Base-by-base conservation (phyloP, 1,140 invertebrate genomes). In the Cherax destructor region DNA sequence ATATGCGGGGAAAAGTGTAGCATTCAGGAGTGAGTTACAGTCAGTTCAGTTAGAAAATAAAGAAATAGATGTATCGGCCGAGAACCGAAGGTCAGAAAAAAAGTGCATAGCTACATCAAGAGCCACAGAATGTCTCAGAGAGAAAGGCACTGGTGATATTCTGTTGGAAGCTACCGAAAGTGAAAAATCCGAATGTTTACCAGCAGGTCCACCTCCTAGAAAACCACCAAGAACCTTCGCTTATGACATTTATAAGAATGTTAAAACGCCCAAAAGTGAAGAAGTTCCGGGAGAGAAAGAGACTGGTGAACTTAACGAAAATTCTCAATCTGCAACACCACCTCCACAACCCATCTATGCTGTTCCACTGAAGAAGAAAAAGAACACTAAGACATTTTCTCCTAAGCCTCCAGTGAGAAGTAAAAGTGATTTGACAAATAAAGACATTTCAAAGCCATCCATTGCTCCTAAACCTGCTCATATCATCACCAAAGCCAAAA, bases 201-300 rank as follows among this genome's bases (percentile, higher is more conserved):
- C 88, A n/a, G 9, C 21, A 47, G 88, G 88, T 18, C 88, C 88
- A 18, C 88, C 88, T 4, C 88, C 88, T 5, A 91, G 76, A 30
- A 91, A 91, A 16, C 88, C 88, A 6, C 88, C 88, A 72, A 84
- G 88, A 85, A 91, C 88, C 9, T 91, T 91, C 69, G 88, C 88
- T 41, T 91, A 91, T 78, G 88, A 91, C 76, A 91, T 91, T 18
- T 91, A 91, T 47, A 85, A 50, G 13, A 91, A 79, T 52, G 61
- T 47, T 69, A 84, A 85, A 50, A 49, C 18, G 1, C 49, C 69
- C 30, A 49, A 56, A 65, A 3, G 52, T 84, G 88, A 83, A 21
- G 88, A 84, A 30, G 65, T 18, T 30, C 47, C 2, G 18, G 56
- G 47, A 3, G 49, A 86, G 50, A 69, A 77, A 5, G 77, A 86